A percentile compares a stretch with the other conserved stretches of the same genome.
Conservation (phyloP, 2,113 vertebrate genomes). For the Rhinogobius similis region DNA sequence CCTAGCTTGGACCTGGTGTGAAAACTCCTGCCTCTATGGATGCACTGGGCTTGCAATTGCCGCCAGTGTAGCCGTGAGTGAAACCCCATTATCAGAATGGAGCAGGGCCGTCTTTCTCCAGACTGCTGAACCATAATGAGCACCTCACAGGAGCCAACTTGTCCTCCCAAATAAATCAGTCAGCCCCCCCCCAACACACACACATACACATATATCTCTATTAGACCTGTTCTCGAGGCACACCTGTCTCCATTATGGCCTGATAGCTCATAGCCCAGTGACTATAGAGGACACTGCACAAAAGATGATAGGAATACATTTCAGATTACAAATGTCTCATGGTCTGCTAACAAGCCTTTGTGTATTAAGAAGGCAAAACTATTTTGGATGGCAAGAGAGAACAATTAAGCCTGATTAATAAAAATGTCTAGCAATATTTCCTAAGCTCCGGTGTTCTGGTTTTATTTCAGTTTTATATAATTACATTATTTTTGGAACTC, state of each 20-base stretch:
- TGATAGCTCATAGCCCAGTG: constrained; percentile 29
- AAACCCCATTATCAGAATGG: constrained; percentile 75
- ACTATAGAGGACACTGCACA: constrained; percentile 33
- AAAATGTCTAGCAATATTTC: neutral
- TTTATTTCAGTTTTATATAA: no score
- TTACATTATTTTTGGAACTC: no score
- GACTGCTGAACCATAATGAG: constrained; percentile 75
- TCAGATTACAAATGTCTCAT: neutral
- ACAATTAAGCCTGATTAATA: neutral
- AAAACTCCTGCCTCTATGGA: constrained; percentile 57
- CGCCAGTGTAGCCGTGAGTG: constrained; percentile 60
- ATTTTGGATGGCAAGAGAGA: neutral
- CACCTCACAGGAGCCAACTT: constrained; percentile 71
- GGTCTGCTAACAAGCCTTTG: neutral
- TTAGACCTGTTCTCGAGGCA: constrained; percentile 40
- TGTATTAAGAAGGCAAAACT: neutral
- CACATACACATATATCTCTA: constrained; percentile 32
- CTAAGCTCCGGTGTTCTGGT: no score
- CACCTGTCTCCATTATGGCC: constrained; percentile 59
- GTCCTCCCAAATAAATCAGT: constrained; percentile 76
- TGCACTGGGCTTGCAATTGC: constrained; percentile 61
- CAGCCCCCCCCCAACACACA: constrained; percentile 19
- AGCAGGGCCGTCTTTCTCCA: constrained; percentile 59
- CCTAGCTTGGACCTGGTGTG: constrained; percentile 14
- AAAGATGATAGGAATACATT: constrained; percentile 20